Base-by-base conservation (phyloP, 2,113 vertebrate genomes). In the Montifringilla adamsi region DNA sequence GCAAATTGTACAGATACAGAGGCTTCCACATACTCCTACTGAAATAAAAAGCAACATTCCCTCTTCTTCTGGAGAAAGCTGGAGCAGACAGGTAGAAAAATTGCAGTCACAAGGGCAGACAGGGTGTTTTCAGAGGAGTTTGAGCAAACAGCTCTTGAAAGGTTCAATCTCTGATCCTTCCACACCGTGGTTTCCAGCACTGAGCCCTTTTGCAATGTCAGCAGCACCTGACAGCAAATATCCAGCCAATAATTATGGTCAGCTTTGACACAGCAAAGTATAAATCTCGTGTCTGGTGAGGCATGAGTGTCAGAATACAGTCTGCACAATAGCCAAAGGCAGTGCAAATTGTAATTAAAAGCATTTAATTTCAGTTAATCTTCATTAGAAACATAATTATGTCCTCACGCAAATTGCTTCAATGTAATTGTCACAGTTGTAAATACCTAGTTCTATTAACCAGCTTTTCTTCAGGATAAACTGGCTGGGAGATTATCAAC, bases 301-400 rank as follows among this genome's bases (percentile, higher is more conserved):
- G 92, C 81, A 35, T 89, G 91, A 92, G 69, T 92, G 53, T 95
- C 89, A 96, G 96, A 81, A 67, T 81, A 66, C 62, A 23, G 88
- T 84, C 96, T 92, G 77, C 80, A 90, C 87, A 86, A 91, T 90
- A 97, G 96, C 97, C 87, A 95, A 95, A 90, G 94, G 94, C 97
- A 89, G 47, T 89, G 78, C 80, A 96, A 97, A 97, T 97, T 92
- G 91, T 92, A 96, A 97, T 98, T 98, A 98, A 96, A 95, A 97
- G 94, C 96, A 94, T 97, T 98, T 97, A 97, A 97, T 98, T 97
- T 96, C 85, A 96, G 88, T 96, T 98, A 97, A 98, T 98, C 97
- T 98, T 97, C 93, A 97, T 98, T 98, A 98, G 95, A 89, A 97
- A 93, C 90, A 56, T 95, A 94, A 97, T 96, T 86, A 93, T 89